These are phyloP conservation scores for Benthosema pterotum DNA, from an alignment of 2,797 vertebrate genomes.

Conservation along the genomic window DNA sequence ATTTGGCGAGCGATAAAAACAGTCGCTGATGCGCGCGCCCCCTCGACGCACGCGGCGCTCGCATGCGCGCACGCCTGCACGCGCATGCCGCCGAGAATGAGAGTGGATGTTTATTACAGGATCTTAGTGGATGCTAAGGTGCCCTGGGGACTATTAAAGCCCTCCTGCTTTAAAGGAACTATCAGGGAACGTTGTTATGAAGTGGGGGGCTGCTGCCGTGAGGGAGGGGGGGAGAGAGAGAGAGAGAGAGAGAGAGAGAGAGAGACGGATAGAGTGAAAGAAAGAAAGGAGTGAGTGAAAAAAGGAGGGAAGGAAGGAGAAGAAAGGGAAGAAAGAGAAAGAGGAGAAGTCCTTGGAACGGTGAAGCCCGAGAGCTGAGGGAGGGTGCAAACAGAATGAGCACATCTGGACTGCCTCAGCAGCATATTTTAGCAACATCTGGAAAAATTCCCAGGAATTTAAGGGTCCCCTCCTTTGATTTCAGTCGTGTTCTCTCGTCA, in stretches of 20 bases:
- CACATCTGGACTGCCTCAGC: conserved; percentile 84
- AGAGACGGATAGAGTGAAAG: conserved; percentile 22
- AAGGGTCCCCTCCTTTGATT: conserved; percentile 78
- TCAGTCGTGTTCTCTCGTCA: conserved; percentile 22
- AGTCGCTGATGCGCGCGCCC: conserved; percentile 46
- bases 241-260: background rate
- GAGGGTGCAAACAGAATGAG: conserved; percentile 58
- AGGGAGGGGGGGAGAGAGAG: conserved; percentile 13
- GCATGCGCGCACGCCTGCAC: background rate
- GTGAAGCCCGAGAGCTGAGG: conserved; percentile 53
- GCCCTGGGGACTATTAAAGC: conserved; percentile 70
- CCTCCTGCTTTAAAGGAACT: conserved; percentile 67
- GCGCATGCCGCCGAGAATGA: conserved; percentile 54
- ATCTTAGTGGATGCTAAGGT: conserved; percentile 68
- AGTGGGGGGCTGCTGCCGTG: conserved; percentile 35
- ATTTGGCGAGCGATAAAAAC: conserved; percentile 67
- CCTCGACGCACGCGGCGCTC: background rate
- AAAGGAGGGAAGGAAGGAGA: conserved; percentile 8
- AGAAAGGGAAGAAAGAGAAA: conserved; percentile 8
- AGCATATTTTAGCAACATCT: conserved; percentile 83
- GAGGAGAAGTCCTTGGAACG: conserved; percentile 60
- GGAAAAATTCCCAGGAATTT: conserved; percentile 83
- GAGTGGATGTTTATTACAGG: conserved; percentile 77
- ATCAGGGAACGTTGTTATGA: conserved; percentile 53
- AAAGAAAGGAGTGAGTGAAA: background rate